These are phyloP conservation scores for Spicauda simplicius DNA, from an alignment of 2,888 invertebrate genomes.

Conservation along the genomic window DNA sequence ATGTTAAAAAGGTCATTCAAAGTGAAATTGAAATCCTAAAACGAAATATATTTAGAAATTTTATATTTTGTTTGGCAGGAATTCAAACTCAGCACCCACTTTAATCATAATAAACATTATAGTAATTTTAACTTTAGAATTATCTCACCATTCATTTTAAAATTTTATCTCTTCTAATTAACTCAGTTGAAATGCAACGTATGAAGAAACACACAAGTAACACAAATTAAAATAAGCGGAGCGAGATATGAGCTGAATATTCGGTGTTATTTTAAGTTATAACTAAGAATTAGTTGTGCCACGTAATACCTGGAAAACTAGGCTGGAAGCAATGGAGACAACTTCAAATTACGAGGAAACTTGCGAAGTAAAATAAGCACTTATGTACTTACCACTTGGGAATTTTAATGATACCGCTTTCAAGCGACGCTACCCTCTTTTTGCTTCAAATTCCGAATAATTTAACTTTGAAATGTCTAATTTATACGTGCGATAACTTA, in stretches of 20 bases:
- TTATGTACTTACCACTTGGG: conserved; percentile 28
- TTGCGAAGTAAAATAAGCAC: conserved; percentile 30
- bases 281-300: conserved; percentile 6
- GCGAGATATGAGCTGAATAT: background rate
- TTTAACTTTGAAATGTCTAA: conserved; percentile 26
- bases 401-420: conserved; percentile 27
- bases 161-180: too few species aligned
- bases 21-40: too few species aligned
- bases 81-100: too few species aligned
- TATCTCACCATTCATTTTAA: too few species aligned
- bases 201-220: background rate
- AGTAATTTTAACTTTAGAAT: too few species aligned
- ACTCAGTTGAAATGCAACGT: background rate
- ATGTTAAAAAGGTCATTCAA: too few species aligned
- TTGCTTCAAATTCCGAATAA: conserved; percentile 23
- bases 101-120: too few species aligned
- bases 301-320: conserved; percentile 12
- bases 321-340: conserved; percentile 14
- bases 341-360: conserved; percentile 25
- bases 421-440: conserved; percentile 4
- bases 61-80: too few species aligned
- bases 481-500: conserved; percentile 21
- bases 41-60: too few species aligned
- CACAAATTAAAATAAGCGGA: background rate
- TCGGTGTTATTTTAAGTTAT: background rate